Percentiles rank a stretch among this genome's conserved stretches.
These are phyloP conservation scores for Xiphydria camelus DNA, from an alignment of 2,888 invertebrate species.

Conservation along the genomic window DNA sequence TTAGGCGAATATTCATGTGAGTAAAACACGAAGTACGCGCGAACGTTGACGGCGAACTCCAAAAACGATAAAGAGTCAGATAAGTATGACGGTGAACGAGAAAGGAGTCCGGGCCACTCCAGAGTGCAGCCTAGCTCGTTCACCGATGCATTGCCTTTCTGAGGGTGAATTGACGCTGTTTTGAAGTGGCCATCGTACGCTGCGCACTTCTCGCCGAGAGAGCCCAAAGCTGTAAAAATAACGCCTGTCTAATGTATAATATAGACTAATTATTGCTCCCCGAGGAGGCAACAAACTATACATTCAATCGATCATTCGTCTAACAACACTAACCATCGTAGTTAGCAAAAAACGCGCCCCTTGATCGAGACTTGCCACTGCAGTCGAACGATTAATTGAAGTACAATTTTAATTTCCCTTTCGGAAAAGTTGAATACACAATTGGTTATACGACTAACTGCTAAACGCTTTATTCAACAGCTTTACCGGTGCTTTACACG, in stretches of 20 bases:
- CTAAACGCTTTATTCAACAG: conserved; percentile 51
- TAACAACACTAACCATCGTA: conserved; percentile 52
- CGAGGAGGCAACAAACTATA: conserved; percentile 8
- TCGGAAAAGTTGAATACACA: conserved; percentile 5
- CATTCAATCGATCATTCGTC: conserved; percentile 46
- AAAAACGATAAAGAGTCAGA: conserved; percentile 1
- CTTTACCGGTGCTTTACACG: conserved; percentile 53
- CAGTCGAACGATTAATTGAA: conserved; percentile 25
- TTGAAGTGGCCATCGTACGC: no score
- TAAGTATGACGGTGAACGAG: conserved; percentile 11
- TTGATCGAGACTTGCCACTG: conserved; percentile 31
- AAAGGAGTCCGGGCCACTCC: neutral
- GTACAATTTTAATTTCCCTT: neutral
- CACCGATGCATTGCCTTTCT: conserved; percentile 1
- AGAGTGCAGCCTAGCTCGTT: conserved; percentile 1
- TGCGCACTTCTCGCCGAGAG: no score
- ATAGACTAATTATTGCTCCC: conserved; percentile 9
- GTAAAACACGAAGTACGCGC: no score
- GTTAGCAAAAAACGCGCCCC: conserved; percentile 40
- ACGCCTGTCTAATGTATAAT: conserved; percentile 7
- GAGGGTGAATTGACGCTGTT: no score
- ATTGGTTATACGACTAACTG: conserved; percentile 35
- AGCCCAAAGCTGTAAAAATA: conserved; percentile 14
- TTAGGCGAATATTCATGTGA: conserved; percentile 52
- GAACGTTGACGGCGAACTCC: no score